Conservation (phyloP, 2,888 invertebrate genomes). For the Scaptomyza caliginosa region DNA sequence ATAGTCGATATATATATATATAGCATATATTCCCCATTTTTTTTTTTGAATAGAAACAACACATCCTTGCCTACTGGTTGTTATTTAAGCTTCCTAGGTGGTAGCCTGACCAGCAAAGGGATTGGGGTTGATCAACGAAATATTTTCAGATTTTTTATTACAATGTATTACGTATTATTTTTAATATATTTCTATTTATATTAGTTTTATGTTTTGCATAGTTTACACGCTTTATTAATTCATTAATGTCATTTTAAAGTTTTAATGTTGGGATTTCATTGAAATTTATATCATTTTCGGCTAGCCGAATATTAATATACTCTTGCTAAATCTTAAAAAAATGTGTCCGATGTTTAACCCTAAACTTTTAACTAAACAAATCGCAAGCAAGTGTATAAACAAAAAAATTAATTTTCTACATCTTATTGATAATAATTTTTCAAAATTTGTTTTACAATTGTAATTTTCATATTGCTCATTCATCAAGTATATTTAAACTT, state of each 20-base stretch:
- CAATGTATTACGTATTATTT: constrained; percentile 37
- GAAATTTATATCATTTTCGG: constrained; percentile 11
- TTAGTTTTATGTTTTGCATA: constrained; percentile 42
- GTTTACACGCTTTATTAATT: constrained; percentile 19
- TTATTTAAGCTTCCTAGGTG: constrained; percentile 32
- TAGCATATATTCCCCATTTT: constrained; percentile 2
- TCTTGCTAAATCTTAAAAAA: not conserved
- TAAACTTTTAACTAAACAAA: no score
- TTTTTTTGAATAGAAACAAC: constrained; percentile 40
- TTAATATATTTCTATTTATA: constrained; percentile 15
- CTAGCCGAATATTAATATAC: constrained; percentile 13
- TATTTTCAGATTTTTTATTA: constrained; percentile 30
- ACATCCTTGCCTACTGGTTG: constrained; percentile 24
- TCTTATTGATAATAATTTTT: not conserved
- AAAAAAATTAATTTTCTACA: not conserved
- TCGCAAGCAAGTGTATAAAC: not conserved
- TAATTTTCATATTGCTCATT: not conserved
- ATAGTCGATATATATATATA: not conserved
- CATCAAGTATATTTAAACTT: no score
- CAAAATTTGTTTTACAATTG: not conserved
- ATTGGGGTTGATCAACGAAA: constrained; percentile 23
- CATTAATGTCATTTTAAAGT: not conserved
- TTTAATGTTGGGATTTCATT: not conserved
- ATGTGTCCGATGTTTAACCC: not conserved
- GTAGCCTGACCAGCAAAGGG: constrained; percentile 14